Percentiles rank a stretch among this genome's conserved stretches.
phyloP scores from a whole-genome alignment of 2,113 vertebrate species.

The Malurus melanocephalus region DNA sequence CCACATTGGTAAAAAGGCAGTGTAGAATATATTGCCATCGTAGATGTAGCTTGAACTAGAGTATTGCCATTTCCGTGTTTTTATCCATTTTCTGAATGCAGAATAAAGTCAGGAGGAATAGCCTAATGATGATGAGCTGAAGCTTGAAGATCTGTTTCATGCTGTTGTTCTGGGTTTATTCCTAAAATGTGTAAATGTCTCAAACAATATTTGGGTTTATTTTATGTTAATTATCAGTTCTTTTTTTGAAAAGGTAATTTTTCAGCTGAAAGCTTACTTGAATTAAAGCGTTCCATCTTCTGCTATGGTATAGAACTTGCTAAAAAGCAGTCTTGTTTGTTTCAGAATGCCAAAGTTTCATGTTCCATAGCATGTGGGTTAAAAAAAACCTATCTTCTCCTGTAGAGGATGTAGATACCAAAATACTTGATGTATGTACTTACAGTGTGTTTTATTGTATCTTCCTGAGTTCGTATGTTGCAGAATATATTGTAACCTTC shows the following conservation, averaged over 20 bases:
- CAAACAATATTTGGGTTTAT: not conserved
- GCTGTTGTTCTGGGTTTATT: not conserved
- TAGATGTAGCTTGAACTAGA: not conserved
- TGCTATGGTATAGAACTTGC: not conserved
- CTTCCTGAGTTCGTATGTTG: not conserved
- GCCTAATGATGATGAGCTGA: not conserved
- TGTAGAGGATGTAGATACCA: not conserved
- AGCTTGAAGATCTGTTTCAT: not conserved
- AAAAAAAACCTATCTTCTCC: not conserved
- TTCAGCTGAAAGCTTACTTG: not conserved
- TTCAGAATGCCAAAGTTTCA: not conserved
- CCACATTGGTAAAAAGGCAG: not conserved
- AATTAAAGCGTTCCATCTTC: not conserved
- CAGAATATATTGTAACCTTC: not conserved
- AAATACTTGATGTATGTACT: not conserved
- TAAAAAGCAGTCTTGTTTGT: not conserved
- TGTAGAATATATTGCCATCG: accelerated
- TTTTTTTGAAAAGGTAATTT: not conserved
- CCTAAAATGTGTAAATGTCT: not conserved
- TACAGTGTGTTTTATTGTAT: accelerated
- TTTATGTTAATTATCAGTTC: not conserved
- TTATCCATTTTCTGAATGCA: not conserved
- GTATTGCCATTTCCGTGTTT: not conserved
- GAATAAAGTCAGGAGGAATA: not conserved
- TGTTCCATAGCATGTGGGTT: not conserved